Evolutionary conservation across 2,113 vertebrate genomes (phyloP).

Genomic region (Acrocephalus arundinaceus): DNA sequence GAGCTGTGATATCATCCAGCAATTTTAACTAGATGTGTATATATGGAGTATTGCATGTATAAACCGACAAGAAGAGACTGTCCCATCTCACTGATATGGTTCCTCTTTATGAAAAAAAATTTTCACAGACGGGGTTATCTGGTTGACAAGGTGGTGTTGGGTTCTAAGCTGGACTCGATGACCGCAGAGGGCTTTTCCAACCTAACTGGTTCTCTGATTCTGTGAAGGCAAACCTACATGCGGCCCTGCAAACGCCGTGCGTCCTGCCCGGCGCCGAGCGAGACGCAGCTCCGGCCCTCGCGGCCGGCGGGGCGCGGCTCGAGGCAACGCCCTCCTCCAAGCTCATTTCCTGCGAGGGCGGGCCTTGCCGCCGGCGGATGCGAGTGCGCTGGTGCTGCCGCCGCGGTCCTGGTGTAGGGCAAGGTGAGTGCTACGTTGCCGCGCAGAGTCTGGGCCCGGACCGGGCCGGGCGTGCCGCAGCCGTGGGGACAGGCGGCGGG

Average conservation of each 20-base stretch:
- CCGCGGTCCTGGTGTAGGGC: background rate
- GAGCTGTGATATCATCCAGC: background rate
- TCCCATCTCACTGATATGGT: no score
- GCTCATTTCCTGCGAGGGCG: background rate
- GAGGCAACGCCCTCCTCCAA: no score
- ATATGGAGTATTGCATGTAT: no score
- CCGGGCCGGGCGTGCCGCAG: background rate
- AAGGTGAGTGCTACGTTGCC: background rate
- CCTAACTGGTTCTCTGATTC: rapidly evolving
- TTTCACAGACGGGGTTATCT: background rate
- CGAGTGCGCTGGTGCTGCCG: no score
- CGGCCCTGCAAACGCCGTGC: rapidly evolving
- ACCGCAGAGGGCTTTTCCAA: background rate
- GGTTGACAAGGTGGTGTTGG: no score
- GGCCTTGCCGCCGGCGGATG: background rate
- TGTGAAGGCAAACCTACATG: background rate
- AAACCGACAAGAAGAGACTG: background rate
- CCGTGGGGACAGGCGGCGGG: no score
- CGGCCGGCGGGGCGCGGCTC: background rate
- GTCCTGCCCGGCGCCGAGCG: no score
- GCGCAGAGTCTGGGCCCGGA: background rate
- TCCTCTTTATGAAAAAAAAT: background rate
- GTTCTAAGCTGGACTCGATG: background rate
- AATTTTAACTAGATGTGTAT: background rate
- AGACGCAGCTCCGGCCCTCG: no score